Evolutionary conservation across 2,888 invertebrate genomes (phyloP).

Genomic region (Leptinotarsa juncta): DNA sequence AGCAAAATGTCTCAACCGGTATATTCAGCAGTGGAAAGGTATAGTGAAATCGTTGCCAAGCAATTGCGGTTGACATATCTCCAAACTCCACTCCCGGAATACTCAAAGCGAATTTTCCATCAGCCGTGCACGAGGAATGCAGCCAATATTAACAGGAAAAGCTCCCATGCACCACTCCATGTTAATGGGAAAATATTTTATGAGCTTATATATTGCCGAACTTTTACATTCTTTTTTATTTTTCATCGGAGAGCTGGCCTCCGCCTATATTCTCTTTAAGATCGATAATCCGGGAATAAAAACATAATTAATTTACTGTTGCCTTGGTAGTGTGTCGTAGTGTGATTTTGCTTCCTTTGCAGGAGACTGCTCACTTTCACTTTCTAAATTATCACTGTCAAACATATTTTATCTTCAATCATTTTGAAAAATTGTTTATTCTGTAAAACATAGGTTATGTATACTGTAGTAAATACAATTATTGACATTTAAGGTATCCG

Average conservation of each 20-base stretch:
- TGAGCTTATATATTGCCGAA: slow-evolving; percentile 28
- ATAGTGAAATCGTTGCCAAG: slow-evolving; percentile 32
- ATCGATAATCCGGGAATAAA: background rate
- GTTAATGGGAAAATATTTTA: slow-evolving; percentile 38
- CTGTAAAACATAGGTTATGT: too few species aligned
- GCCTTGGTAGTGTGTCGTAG: too few species aligned
- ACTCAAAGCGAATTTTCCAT: slow-evolving; percentile 40
- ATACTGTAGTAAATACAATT: too few species aligned
- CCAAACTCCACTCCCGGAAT: slow-evolving; percentile 29
- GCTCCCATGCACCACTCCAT: slow-evolving; percentile 35
- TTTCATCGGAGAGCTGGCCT: slow-evolving; percentile 1
- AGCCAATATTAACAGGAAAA: slow-evolving; percentile 39
- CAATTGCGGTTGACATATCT: slow-evolving; percentile 28
- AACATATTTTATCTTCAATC: too few species aligned
- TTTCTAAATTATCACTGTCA: too few species aligned
- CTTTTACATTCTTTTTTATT: slow-evolving; percentile 20
- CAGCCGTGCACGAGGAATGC: slow-evolving; percentile 44
- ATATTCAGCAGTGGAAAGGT: background rate
- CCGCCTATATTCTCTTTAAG: background rate
- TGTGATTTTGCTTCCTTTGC: too few species aligned
- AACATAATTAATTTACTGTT: too few species aligned
- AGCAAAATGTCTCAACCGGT: background rate
- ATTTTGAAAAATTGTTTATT: too few species aligned
- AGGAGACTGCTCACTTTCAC: too few species aligned
- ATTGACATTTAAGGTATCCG: too few species aligned